Conservation (phyloP, 2,113 vertebrate genomes). For the Hypocryptadius cinnamomeus region DNA sequence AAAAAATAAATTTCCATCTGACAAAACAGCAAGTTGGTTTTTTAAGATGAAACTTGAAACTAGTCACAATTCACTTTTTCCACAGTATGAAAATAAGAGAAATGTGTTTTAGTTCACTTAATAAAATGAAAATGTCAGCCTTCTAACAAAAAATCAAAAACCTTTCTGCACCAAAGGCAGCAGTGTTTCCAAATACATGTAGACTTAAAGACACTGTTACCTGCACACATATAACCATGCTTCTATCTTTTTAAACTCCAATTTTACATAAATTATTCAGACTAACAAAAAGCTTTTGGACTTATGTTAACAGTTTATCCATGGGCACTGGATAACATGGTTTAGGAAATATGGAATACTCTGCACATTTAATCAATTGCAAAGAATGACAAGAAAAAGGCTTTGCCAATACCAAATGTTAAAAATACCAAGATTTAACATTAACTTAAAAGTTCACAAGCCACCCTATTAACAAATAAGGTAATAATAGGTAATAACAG, state of each 20-base stretch:
- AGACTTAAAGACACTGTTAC: neutral
- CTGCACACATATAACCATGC: neutral
- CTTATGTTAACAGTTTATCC: neutral
- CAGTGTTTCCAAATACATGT: neutral
- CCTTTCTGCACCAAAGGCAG: neutral
- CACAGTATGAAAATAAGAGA: neutral
- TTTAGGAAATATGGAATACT: neutral
- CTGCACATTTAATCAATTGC: neutral
- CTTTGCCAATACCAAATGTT: neutral
- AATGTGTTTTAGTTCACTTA: neutral
- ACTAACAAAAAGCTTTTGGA: neutral
- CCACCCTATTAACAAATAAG: neutral
- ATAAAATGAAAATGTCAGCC: neutral
- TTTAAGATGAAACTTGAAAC: neutral
- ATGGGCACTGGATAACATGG: neutral
- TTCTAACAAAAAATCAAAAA: neutral
- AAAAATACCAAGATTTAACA: neutral
- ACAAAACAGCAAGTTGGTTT: neutral
- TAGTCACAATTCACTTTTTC: neutral
- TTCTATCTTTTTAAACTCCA: neutral
- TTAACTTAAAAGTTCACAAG: neutral
- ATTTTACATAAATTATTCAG: neutral
- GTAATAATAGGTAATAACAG: neutral
- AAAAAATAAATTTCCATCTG: neutral
- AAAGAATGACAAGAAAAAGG: neutral